phyloP scores from a whole-genome alignment of 1,140 invertebrate species.

The Stenopsyche tienmushanensis region DNA sequence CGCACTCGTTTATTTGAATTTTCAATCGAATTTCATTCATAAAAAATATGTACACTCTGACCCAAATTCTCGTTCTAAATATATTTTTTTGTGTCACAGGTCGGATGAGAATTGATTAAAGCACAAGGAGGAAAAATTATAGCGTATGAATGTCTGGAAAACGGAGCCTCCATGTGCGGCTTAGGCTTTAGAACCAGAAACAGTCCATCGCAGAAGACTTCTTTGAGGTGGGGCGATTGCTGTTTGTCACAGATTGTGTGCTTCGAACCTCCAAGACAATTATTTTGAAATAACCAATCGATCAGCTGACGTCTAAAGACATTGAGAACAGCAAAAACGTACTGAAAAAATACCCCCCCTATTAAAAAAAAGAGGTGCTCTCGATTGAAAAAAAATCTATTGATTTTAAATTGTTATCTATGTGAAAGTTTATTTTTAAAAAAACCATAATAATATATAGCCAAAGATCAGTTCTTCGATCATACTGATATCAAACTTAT shows the following conservation, averaged over 20 bases:
- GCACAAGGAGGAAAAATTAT: constrained; percentile 9
- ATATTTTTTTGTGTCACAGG: too few species aligned
- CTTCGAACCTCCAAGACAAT: constrained; percentile 1
- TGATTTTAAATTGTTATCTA: constrained; percentile 22
- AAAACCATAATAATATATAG: constrained; percentile 10
- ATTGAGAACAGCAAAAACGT: not conserved
- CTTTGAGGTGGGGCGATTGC: constrained; percentile 90
- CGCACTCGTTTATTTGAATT: not conserved
- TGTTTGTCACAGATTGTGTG: constrained; percentile 54
- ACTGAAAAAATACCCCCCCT: constrained; percentile 2
- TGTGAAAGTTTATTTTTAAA: constrained; percentile 32
- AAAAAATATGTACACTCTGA: not conserved
- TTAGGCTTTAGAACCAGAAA: constrained; percentile 92
- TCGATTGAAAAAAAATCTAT: constrained; percentile 7
- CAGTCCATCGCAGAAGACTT: constrained; percentile 93
- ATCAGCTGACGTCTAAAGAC: too few species aligned
- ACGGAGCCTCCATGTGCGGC: constrained; percentile 80
- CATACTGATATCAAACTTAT: not conserved
- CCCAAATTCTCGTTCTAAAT: not conserved
- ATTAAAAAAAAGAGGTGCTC: constrained; percentile 4
- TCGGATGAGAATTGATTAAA: not conserved
- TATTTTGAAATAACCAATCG: too few species aligned
- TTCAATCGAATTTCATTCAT: constrained; percentile 3
- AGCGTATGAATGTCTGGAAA: constrained; percentile 45
- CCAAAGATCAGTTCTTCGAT: not conserved